Conservation (phyloP, 2,113 vertebrate species). For the Strix uralensis region DNA sequence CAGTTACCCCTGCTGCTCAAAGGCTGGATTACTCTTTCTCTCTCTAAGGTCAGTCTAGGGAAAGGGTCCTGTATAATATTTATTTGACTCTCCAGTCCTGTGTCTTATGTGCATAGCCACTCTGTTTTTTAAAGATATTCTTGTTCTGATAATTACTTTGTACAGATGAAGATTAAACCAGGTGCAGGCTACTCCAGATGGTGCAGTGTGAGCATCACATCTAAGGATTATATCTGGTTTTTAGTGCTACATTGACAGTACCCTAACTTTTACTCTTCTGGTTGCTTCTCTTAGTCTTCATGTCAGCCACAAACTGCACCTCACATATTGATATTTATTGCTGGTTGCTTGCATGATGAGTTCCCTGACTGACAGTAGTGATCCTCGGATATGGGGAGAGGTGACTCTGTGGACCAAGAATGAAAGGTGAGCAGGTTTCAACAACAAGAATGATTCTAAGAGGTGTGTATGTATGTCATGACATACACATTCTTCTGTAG, state of each 20-base stretch:
- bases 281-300: neutral
- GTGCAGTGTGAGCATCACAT: neutral
- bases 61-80: neutral
- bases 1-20: neutral
- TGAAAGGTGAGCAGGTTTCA: neutral
- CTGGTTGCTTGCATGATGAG: rapidly evolving
- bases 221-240: neutral
- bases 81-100: neutral
- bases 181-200: neutral
- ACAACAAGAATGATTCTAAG: neutral
- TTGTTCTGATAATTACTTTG: neutral
- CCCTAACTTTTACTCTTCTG: neutral
- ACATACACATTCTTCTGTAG: neutral
- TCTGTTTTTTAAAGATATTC: neutral
- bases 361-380: rapidly evolving
- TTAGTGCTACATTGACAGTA: neutral
- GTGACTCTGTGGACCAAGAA: neutral
- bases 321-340: neutral
- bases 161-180: neutral
- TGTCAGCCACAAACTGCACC: neutral
- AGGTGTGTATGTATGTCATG: neutral
- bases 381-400: rapidly evolving
- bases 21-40: neutral
- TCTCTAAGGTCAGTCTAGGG: neutral
- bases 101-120: neutral